phyloP scores from a whole-genome alignment of 2,888 invertebrate species.

The Myopa testacea region DNA sequence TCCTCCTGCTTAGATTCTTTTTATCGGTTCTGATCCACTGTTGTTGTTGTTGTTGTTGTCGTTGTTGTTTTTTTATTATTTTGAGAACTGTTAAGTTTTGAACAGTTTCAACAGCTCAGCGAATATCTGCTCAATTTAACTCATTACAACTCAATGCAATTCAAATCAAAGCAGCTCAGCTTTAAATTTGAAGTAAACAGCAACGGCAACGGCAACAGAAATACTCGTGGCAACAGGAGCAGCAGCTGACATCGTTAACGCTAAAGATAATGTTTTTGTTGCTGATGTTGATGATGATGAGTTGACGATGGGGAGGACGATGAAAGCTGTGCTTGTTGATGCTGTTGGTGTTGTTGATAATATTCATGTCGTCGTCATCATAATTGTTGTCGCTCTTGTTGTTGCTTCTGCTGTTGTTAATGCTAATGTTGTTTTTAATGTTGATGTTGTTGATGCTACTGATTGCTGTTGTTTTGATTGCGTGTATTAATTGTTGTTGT shows the following conservation, averaged over 20 bases:
- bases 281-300: slow-evolving; percentile 1
- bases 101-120: too few species aligned
- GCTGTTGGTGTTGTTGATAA: background rate
- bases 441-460: background rate
- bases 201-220: background rate
- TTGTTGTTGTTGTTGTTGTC: too few species aligned
- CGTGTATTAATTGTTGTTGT: background rate
- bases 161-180: too few species aligned
- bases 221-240: background rate
- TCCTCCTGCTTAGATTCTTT: slow-evolving; percentile 2
- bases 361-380: background rate
- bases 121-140: too few species aligned
- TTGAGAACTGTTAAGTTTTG: too few species aligned
- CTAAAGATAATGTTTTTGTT: slow-evolving; percentile 10
- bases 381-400: background rate
- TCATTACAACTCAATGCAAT: too few species aligned
- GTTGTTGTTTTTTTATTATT: too few species aligned
- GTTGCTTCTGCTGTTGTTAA: background rate
- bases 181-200: background rate
- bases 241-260: background rate
- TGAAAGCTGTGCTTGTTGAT: background rate
- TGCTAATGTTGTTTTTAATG: slow-evolving; percentile 8
- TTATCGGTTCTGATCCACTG: too few species aligned
- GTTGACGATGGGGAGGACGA: too few species aligned
- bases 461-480: background rate